Base-by-base conservation (phyloP, 2,888 invertebrate species). In the Synanthedon tipuliformis region DNA sequence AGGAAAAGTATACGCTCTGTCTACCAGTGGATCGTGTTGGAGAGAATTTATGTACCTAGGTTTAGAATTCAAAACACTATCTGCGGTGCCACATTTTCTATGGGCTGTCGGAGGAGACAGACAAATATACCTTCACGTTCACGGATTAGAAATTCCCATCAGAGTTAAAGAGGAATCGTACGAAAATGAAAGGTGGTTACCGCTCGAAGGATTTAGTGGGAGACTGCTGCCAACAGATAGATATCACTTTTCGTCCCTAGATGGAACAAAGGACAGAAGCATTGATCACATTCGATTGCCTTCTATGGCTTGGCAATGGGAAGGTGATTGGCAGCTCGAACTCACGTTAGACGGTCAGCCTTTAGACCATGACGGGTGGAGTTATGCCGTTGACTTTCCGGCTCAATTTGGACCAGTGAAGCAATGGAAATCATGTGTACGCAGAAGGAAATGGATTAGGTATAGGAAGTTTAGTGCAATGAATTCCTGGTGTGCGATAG, bases 251-350 rank as follows among this genome's bases (percentile, higher is more conserved):
- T 97, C 96, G 12, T 94, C 92, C 62, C 90, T 90, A 65, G 95
- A 96, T 88, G 97, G 97, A 5, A 90, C 91, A 8, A 89, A 90
- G 41, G 93, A 95, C 65, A 89, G 95, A 55, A 90, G 92, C 40
- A 92, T 94, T 60, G 93, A 94, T 65, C 92, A 92, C 73, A 95
- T 97, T 56, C 89, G 94, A 57, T 81, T 97, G 50, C 97, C 97
- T 5, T 96, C 97, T 0, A 94, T 95, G 92, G 95, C 96, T 13
- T 98, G 97, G 97, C 94, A 95, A 68, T 98, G 97, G 97, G 97
- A 98, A 84, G 95, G 95, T 3, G 95, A 96, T 61, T 97, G 97
- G 97, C 92, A 94, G 64, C 86, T 95, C 54, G 95, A 96, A 71
- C 89, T 94, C 16, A 93, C 93, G 4, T 84, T 95, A 62, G 93